These are phyloP conservation scores for Zaprionus kolodkinae DNA, from an alignment of 1,140 invertebrate genomes.

Conservation along the genomic window DNA sequence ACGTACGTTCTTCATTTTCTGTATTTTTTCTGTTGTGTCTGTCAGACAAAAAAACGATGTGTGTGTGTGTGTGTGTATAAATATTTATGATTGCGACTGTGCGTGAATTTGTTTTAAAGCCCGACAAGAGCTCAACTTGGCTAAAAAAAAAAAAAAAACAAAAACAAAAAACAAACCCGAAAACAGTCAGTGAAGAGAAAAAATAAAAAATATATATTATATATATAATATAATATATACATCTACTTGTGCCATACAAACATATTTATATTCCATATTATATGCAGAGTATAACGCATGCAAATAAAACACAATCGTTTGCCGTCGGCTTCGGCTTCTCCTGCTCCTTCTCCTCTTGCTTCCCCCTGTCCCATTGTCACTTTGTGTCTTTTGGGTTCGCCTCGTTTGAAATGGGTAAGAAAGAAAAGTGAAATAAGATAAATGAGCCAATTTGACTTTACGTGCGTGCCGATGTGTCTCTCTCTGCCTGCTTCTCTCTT, in stretches of 20 bases:
- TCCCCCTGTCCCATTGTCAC: neutral
- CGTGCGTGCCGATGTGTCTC: slow-evolving; percentile 41
- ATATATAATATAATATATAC: slow-evolving; percentile 10
- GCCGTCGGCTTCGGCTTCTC: slow-evolving; percentile 2
- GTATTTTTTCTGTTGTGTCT: neutral
- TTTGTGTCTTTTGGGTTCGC: slow-evolving; percentile 5
- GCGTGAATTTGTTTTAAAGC: slow-evolving; percentile 49
- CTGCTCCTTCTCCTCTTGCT: neutral
- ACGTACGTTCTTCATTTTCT: slow-evolving; percentile 13
- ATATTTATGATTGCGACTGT: slow-evolving; percentile 63
- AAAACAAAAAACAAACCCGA: slow-evolving; percentile 14
- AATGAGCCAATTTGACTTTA: slow-evolving; percentile 75
- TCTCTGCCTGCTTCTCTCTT: neutral
- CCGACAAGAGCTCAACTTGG: slow-evolving; percentile 4
- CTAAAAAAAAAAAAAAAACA: slow-evolving; percentile 11
- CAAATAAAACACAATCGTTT: slow-evolving; percentile 26
- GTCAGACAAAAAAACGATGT: slow-evolving; percentile 13
- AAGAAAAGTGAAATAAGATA: slow-evolving; percentile 73
- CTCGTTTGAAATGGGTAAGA: slow-evolving; percentile 44
- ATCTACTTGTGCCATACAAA: neutral
- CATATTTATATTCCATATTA: neutral
- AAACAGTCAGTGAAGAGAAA: slow-evolving; percentile 12
- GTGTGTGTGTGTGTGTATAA: slow-evolving; percentile 49
- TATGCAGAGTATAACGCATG: slow-evolving; percentile 9
- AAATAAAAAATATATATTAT: slow-evolving; percentile 3